Conservation (phyloP, 2,113 vertebrate genomes). For the Loxodonta africana region DNA sequence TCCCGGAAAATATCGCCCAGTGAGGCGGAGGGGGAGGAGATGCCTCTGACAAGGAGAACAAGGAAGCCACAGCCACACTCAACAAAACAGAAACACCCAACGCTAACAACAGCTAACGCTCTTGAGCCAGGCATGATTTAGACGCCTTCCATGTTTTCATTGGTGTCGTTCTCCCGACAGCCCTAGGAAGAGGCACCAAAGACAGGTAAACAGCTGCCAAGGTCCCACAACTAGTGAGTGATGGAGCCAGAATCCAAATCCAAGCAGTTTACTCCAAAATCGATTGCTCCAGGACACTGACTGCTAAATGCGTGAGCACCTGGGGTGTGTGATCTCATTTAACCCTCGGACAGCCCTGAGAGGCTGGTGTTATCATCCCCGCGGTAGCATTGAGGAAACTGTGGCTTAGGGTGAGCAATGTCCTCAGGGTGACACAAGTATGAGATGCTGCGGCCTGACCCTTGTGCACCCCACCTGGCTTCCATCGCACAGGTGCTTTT, state of each 20-base stretch:
- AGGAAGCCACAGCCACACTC: fast-evolving
- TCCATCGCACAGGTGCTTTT: background rate
- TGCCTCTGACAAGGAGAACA: background rate
- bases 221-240: too few species aligned
- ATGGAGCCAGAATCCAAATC: fast-evolving
- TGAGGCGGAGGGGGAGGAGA: too few species aligned
- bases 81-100: too few species aligned
- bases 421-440: fast-evolving
- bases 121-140: fast-evolving
- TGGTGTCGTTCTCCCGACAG: background rate
- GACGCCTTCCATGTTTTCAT: fast-evolving
- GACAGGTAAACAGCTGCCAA: fast-evolving
- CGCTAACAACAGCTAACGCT: too few species aligned
- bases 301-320: background rate
- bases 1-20: too few species aligned
- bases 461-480: too few species aligned
- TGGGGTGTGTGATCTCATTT: fast-evolving
- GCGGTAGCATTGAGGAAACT: fast-evolving
- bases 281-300: background rate
- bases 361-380: fast-evolving
- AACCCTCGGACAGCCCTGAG: background rate
- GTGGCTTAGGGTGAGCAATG: fast-evolving
- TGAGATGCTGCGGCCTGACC: fast-evolving
- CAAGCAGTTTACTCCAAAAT: fast-evolving
- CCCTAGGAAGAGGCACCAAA: background rate